phyloP scores from a whole-genome alignment of 2,888 invertebrate species.

The Thera obeliscata region DNA sequence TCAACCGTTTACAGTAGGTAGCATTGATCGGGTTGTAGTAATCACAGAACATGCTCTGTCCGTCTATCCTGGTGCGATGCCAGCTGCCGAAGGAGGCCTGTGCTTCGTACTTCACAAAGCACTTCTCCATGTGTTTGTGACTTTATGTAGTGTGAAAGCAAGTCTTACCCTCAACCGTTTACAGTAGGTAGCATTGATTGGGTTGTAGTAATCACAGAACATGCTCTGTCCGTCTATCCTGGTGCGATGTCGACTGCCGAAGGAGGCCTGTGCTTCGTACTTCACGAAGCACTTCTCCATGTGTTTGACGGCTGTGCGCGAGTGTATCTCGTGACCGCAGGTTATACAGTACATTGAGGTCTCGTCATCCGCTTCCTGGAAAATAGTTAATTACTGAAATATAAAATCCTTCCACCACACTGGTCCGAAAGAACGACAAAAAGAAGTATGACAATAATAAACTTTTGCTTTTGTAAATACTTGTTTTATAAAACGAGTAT shows the following conservation, averaged over 20 bases:
- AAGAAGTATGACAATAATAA: too few relatives aligned
- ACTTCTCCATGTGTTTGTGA: too few relatives aligned
- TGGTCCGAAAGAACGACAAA: too few relatives aligned
- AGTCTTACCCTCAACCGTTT: conserved; percentile 91
- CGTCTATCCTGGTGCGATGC: conserved; percentile 96
- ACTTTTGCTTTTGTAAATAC: too few relatives aligned
- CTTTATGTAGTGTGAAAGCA: too few relatives aligned
- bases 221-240: conserved; percentile 96
- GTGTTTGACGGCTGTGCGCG: conserved; percentile 92
- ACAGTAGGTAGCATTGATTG: conserved; percentile 95
- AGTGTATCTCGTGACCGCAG: conserved; percentile 97
- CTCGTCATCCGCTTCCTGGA: conserved; percentile 85
- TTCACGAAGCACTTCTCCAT: conserved; percentile 98
- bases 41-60: conserved; percentile 98
- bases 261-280: conserved; percentile 98
- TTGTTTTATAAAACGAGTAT: too few relatives aligned
- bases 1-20: conserved; percentile 97
- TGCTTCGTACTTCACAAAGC: too few relatives aligned
- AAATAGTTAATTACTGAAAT: not conserved
- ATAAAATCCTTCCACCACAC: too few relatives aligned
- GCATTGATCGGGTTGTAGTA: conserved; percentile 94
- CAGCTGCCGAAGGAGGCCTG: conserved; percentile 90
- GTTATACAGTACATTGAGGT: conserved; percentile 97
- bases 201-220: conserved; percentile 98
- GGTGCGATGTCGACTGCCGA: conserved; percentile 97